phyloP scores from a whole-genome alignment of 2,797 vertebrate genomes.

The Syngnathus rostellatus region DNA sequence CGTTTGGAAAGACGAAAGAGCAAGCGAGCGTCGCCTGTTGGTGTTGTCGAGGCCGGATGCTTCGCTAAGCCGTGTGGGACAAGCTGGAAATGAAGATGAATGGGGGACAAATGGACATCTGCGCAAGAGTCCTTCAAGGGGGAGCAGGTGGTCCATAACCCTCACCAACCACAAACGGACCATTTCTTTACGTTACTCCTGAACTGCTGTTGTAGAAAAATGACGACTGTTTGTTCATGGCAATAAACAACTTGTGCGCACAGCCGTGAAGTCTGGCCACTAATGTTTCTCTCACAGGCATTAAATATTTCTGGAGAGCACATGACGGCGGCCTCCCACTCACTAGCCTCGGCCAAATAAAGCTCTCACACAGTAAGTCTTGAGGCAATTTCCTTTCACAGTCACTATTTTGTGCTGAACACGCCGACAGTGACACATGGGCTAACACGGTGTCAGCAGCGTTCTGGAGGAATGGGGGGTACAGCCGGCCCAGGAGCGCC shows the following conservation, averaged over 20 bases:
- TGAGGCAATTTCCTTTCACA: slow-evolving; percentile 23
- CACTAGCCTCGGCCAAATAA: slow-evolving; percentile 32
- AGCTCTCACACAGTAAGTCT: slow-evolving; percentile 38
- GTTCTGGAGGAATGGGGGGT: neutral
- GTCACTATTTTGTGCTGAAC: slow-evolving; percentile 23
- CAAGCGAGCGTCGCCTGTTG: slow-evolving; percentile 21
- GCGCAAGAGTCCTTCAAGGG: slow-evolving; percentile 37
- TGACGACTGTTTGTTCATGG: slow-evolving; percentile 28
- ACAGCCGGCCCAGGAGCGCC: slow-evolving; percentile 12
- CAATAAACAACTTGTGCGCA: slow-evolving; percentile 33
- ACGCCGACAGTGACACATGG: slow-evolving; percentile 19
- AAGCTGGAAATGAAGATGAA: slow-evolving; percentile 45
- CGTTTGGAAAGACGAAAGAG: slow-evolving; percentile 14
- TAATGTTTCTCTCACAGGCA: slow-evolving; percentile 34
- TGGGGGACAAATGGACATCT: slow-evolving; percentile 44
- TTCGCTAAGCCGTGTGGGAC: slow-evolving; percentile 30
- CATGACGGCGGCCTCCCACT: slow-evolving; percentile 13
- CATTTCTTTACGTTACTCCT: neutral
- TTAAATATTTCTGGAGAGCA: slow-evolving; percentile 43
- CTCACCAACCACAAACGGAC: neutral
- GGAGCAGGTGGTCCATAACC: slow-evolving; percentile 40
- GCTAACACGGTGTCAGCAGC: slow-evolving; percentile 15
- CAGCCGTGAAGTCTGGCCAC: slow-evolving; percentile 20
- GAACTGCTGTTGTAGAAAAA: neutral
- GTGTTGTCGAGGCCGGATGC: slow-evolving; percentile 25